Evolutionary conservation across 1,140 invertebrate species (phyloP).

Genomic region (Nasonia vitripennis): DNA sequence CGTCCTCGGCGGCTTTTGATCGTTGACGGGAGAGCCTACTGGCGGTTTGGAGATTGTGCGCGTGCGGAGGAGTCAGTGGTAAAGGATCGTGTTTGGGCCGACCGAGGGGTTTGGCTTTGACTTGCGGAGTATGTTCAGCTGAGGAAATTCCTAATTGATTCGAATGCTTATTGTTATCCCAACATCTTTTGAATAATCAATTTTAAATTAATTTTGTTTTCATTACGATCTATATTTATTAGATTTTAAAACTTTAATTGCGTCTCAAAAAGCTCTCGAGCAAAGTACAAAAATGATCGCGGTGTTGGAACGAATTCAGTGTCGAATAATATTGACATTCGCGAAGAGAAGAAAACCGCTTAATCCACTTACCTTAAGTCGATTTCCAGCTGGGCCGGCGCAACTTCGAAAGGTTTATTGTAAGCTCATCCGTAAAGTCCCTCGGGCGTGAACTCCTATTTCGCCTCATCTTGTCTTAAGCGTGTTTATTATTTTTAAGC

Average conservation of each 20-base stretch:
- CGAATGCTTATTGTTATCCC: too few relatives aligned
- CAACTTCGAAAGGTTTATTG: constrained; percentile 53
- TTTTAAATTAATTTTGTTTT: too few relatives aligned
- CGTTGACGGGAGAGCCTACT: too few relatives aligned
- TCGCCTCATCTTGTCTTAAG: constrained; percentile 42
- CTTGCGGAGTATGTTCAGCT: too few relatives aligned
- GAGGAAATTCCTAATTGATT: too few relatives aligned
- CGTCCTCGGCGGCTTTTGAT: background rate
- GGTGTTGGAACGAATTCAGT: background rate
- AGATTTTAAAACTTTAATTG: too few relatives aligned
- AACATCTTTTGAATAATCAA: too few relatives aligned
- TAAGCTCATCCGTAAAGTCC: constrained; percentile 37
- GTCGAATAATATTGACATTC: background rate
- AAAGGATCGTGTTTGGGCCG: background rate
- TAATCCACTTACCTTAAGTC: background rate
- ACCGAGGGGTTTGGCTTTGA: background rate
- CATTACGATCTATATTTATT: too few relatives aligned
- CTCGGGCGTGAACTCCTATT: constrained; percentile 10
- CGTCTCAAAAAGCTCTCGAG: too few relatives aligned
- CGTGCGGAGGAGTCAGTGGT: background rate
- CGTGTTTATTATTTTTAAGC: constrained; percentile 54
- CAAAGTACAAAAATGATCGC: too few relatives aligned
- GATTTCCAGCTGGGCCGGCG: background rate
- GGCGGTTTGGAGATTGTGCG: background rate
- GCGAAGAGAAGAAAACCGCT: background rate